phyloP scores from a whole-genome alignment of 2,888 invertebrate species.

The Hydrotaea cyrtoneurina region DNA sequence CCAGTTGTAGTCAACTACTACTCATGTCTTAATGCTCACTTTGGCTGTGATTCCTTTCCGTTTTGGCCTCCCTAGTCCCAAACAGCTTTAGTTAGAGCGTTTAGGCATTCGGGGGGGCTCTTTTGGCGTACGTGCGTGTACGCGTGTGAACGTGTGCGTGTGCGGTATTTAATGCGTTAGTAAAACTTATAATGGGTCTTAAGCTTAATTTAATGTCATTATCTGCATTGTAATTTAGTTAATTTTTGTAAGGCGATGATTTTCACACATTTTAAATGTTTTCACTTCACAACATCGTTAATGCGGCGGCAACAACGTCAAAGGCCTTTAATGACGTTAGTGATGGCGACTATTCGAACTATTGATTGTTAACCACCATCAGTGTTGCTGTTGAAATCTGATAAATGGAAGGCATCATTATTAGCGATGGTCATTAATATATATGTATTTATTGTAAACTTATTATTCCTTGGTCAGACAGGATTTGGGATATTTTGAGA shows the following conservation, averaged over 20 bases:
- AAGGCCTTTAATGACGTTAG: slow-evolving; percentile 43
- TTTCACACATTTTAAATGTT: slow-evolving; percentile 57
- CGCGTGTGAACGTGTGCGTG: neutral
- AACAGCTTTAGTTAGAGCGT: neutral
- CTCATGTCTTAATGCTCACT: slow-evolving; percentile 25
- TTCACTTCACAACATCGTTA: slow-evolving; percentile 15
- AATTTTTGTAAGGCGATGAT: slow-evolving; percentile 56
- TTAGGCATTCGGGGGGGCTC: neutral
- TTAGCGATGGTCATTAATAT: too few species aligned
- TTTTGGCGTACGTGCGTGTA: neutral
- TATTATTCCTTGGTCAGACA: too few species aligned
- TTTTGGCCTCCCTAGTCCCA: neutral
- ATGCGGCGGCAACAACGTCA: neutral
- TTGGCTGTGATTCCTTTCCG: neutral
- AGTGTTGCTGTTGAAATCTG: slow-evolving; percentile 2
- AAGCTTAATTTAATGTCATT: slow-evolving; percentile 62
- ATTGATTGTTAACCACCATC: slow-evolving; percentile 26
- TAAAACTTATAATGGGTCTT: slow-evolving; percentile 41
- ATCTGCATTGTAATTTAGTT: slow-evolving; percentile 55
- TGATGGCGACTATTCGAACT: slow-evolving; percentile 30
- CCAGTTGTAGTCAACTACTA: slow-evolving; percentile 4
- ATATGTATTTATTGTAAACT: too few species aligned
- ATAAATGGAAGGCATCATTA: too few species aligned
- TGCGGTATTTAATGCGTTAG: slow-evolving; percentile 23
- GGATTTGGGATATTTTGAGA: too few species aligned